Evolutionary conservation across 2,888 invertebrate species (phyloP), one percentile per base, ranked within the genome.

Genomic region (Drosophila buzzatii): DNA sequence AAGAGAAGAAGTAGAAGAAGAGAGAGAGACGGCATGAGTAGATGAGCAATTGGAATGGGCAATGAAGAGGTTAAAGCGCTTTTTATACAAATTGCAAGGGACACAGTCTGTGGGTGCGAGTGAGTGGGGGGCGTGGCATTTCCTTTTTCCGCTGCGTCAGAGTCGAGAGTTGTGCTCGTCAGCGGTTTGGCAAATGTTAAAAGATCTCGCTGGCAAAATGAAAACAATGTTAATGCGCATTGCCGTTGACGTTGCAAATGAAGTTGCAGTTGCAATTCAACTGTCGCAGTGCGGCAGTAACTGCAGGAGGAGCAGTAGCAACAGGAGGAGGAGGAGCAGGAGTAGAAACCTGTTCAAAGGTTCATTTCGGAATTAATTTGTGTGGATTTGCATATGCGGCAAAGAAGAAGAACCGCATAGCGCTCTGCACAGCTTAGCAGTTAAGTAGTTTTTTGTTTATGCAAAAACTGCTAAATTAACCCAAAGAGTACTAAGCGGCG

Each of bases 201-300:
- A 75, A 73, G 56, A 61, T 81, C 70, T 83, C 39, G 37, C 72
- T 73, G 75, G 67, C 77, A 79, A 89, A 89, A 89, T 77, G 86
- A 78, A 90, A 90, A 88, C 87, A 89, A 90, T 89, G 85, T 89
- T 86, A 90, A 86, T 90, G 87, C 81, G 89, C 86, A 89, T 77
- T 89, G 80, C 90, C 83, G 90, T 85, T 85, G 91, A 87, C 74
- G 86, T 81, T 85, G 86, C 90, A 90, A 86, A 85, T 87, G 90
- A 87, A 87, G 90, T 89, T 89, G 88, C 90, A 82, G 77, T 51
- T 77, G 89, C 89, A 81, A 61, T 71, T 79, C 74, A 76, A 79
- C 75, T 74, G 76, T 69, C 62, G 79, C 76, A 69, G 8, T 52
- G 56, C 45, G 23, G 16, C 41, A 18, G 45, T 45, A 27, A 33